phyloP scores from a whole-genome alignment of 2,888 invertebrate genomes.

The Ophonus ardosiacus region DNA sequence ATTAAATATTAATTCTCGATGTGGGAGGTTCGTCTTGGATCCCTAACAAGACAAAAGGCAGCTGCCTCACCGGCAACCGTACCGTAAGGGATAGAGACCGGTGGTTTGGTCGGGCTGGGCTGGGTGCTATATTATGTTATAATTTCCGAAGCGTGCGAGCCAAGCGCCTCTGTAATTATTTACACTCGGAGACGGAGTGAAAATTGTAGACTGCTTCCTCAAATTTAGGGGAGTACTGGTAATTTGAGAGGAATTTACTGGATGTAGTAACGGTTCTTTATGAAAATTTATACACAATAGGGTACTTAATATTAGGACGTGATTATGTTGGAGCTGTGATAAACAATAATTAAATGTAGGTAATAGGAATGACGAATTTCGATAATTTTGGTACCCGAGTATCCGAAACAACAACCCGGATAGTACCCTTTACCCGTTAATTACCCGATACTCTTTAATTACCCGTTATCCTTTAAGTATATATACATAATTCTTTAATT shows the following conservation, averaged over 20 bases:
- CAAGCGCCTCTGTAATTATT: conserved; percentile 49
- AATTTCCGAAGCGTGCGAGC: conserved; percentile 43
- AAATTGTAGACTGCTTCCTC: conserved; percentile 41
- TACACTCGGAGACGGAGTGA: conserved; percentile 19
- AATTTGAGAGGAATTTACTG: conserved; percentile 50
- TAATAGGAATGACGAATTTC: no score
- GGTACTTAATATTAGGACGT: no score
- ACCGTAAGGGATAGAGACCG: neutral
- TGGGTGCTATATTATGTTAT: conserved; percentile 57
- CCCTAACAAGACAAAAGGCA: conserved; percentile 34
- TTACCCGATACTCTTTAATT: no score
- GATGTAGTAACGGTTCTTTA: conserved; percentile 1
- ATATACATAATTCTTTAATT: no score
- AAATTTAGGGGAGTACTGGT: conserved; percentile 21
- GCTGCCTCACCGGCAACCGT: conserved; percentile 17
- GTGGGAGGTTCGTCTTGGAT: conserved; percentile 49
- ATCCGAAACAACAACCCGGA: no score
- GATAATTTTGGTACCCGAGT: no score
- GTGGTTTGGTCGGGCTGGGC: conserved; percentile 2
- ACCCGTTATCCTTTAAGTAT: no score
- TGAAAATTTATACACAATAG: neutral
- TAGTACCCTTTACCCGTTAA: no score
- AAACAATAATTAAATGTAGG: no score
- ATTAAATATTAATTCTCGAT: conserved; percentile 63
- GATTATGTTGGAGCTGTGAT: no score